These are phyloP conservation scores for Octomys mimax DNA, from an alignment of 2,797 vertebrate species.

Conservation along the genomic window DNA sequence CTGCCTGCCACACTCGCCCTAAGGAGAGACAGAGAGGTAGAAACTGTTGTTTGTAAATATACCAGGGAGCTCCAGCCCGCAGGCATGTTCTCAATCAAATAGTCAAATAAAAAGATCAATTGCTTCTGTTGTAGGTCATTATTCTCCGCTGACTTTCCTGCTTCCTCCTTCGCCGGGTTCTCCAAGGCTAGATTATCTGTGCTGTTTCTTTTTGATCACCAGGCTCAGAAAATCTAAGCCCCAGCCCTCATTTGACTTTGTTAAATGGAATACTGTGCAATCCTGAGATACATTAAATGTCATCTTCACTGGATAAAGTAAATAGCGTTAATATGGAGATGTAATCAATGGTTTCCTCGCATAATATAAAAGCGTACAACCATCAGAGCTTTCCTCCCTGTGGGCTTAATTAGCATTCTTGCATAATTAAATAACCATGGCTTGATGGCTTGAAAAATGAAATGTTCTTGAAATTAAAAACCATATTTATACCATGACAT, in stretches of 20 bases:
- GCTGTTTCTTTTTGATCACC: not conserved
- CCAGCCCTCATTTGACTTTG: not conserved
- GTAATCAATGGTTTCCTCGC: constrained; percentile 25
- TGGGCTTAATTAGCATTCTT: constrained; percentile 15
- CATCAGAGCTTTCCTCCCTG: not conserved
- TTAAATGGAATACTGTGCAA: not conserved
- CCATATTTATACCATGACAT: not conserved
- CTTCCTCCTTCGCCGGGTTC: fast-evolving
- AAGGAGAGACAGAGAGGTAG: not conserved
- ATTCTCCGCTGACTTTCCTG: not conserved
- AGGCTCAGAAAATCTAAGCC: not conserved
- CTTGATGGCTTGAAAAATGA: constrained; percentile 25
- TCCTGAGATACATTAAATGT: not conserved
- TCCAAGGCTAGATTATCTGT: not conserved
- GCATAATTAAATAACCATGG: not conserved
- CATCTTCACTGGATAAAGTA: not conserved
- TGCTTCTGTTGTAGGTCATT: not conserved
- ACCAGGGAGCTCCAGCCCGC: no score
- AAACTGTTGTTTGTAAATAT: not conserved
- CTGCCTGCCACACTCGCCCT: fast-evolving
- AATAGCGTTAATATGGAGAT: not conserved
- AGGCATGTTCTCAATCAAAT: not conserved
- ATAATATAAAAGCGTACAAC: not conserved
- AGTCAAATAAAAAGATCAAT: not conserved
- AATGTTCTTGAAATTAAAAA: constrained; percentile 43